Conservation (phyloP, 2,797 vertebrate species). For the Spondyliosoma cantharus region DNA sequence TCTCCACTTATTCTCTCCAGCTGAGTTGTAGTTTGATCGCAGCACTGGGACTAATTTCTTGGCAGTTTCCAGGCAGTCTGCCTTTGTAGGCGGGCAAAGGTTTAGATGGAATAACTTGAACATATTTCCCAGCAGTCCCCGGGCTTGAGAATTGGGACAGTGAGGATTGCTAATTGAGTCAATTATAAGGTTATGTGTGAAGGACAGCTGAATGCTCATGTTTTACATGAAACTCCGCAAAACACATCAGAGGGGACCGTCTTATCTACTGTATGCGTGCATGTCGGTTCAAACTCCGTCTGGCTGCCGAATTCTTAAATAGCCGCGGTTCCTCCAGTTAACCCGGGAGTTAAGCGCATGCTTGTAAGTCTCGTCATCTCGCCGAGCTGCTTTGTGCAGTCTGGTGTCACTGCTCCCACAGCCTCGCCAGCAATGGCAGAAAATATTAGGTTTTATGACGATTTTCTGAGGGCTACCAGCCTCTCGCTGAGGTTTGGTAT, state of each 20-base stretch:
- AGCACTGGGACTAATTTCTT: slow-evolving; percentile 82
- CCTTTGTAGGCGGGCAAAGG: slow-evolving; percentile 77
- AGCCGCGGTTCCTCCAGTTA: neutral
- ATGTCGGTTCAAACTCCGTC: neutral
- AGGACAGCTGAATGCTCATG: slow-evolving; percentile 60
- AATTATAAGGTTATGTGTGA: slow-evolving; percentile 71
- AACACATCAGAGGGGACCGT: slow-evolving; percentile 34
- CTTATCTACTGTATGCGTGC: neutral
- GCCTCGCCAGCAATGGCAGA: slow-evolving; percentile 33
- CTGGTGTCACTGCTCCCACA: slow-evolving; percentile 30
- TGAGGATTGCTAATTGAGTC: slow-evolving; percentile 72
- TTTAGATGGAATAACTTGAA: slow-evolving; percentile 76
- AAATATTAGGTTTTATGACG: slow-evolving; percentile 50
- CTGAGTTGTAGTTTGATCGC: slow-evolving; percentile 76
- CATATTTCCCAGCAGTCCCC: slow-evolving; percentile 72
- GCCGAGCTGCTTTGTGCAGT: slow-evolving; percentile 32
- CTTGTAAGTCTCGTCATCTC: slow-evolving; percentile 16
- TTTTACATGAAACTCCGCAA: slow-evolving; percentile 47
- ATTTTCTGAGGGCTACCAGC: slow-evolving; percentile 58
- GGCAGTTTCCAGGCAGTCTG: slow-evolving; percentile 73
- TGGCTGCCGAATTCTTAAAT: neutral
- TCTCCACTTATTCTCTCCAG: slow-evolving; percentile 78
- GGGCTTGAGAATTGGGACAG: slow-evolving; percentile 67
- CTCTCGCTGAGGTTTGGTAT: slow-evolving; percentile 63
- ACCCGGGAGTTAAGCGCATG: slow-evolving; percentile 14